These are phyloP conservation scores for Diabrotica virgifera DNA, from an alignment of 1,140 invertebrate species.

Conservation along the genomic window DNA sequence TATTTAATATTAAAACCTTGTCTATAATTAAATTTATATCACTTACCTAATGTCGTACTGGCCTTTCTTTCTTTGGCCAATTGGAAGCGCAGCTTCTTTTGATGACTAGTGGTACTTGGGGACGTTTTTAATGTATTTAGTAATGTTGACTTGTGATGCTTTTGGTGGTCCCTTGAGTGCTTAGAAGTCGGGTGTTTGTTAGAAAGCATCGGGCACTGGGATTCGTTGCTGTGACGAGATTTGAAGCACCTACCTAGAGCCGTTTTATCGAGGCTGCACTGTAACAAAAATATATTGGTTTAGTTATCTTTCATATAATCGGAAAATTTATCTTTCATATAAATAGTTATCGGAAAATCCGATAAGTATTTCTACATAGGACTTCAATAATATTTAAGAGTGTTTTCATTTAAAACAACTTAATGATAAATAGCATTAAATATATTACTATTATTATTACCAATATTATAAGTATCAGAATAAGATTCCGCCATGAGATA, in stretches of 20 bases:
- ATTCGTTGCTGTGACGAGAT: constrained; percentile 67
- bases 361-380: not conserved
- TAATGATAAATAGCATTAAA: not conserved
- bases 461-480: too few species aligned
- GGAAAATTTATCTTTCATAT: not conserved
- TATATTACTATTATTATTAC: too few species aligned
- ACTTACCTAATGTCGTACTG: constrained; percentile 75
- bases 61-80: constrained; percentile 89
- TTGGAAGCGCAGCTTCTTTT: constrained; percentile 77
- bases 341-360: not conserved
- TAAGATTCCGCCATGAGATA: too few species aligned
- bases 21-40: not conserved
- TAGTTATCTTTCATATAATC: not conserved
- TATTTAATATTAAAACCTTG: too few species aligned
- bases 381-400: not conserved
- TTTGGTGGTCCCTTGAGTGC: constrained; percentile 41
- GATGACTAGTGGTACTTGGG: constrained; percentile 52
- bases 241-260: constrained; percentile 60
- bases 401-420: not conserved
- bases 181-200: constrained; percentile 44
- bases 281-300: constrained; percentile 48
- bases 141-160: constrained; percentile 30
- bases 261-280: constrained; percentile 63
- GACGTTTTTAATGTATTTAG: constrained; percentile 47
- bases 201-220: constrained; percentile 69